phyloP scores from a whole-genome alignment of 2,888 invertebrate species.

The Protophormia terraenovae region DNA sequence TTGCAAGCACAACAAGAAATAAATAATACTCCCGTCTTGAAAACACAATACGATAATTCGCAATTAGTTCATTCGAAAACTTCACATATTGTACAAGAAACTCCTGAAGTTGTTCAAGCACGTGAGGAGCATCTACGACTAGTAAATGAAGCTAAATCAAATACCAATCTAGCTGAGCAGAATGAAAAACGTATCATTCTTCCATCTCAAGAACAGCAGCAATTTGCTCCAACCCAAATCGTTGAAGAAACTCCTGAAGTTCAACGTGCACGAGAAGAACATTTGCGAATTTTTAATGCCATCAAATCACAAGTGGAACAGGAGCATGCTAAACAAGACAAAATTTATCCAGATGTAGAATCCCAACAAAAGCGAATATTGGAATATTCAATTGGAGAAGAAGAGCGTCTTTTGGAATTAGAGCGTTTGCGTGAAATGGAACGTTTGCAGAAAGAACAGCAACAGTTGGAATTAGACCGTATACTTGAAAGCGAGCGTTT shows the following conservation, averaged over 20 bases:
- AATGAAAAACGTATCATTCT: slow-evolving; percentile 8
- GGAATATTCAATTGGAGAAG: slow-evolving; percentile 4
- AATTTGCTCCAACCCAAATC: background rate
- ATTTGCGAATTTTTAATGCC: slow-evolving; percentile 68
- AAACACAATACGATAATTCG: slow-evolving; percentile 7
- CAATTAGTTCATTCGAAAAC: background rate
- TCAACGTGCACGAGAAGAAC: slow-evolving; percentile 73
- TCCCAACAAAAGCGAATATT: background rate
- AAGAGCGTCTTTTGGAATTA: slow-evolving; percentile 62
- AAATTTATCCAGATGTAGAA: background rate
- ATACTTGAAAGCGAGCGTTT: slow-evolving; percentile 71
- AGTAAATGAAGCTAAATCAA: slow-evolving; percentile 70
- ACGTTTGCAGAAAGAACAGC: slow-evolving; percentile 70
- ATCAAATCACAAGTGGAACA: slow-evolving; percentile 35
- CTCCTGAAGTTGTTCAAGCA: slow-evolving; percentile 73
- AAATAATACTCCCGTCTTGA: slow-evolving; percentile 25
- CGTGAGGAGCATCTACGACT: slow-evolving; percentile 73
- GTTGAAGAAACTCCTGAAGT: slow-evolving; percentile 73
- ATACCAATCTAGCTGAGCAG: slow-evolving; percentile 34
- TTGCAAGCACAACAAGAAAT: slow-evolving; percentile 52
- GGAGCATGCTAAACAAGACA: slow-evolving; percentile 34
- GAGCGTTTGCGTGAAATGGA: slow-evolving; percentile 70
- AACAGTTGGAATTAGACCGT: slow-evolving; percentile 68
- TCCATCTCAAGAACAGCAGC: background rate
- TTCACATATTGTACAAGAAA: slow-evolving; percentile 69